Evolutionary conservation across 2,888 invertebrate species (phyloP), one percentile per base, ranked within the genome.

Genomic region (Blastobasis lacticolella): DNA sequence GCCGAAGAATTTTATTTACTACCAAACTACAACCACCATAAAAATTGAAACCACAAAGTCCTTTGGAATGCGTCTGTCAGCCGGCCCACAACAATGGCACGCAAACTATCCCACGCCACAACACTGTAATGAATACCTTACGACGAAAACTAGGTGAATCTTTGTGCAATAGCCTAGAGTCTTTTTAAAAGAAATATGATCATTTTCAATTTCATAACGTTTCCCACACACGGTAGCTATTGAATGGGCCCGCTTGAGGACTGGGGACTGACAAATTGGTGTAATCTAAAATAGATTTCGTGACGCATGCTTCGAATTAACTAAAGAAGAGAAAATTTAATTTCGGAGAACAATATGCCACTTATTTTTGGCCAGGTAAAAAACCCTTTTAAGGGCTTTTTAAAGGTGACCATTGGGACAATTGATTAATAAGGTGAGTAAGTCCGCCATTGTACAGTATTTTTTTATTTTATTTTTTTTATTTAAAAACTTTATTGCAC

Each of bases 141-240:
- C 81, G 73, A 79, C 86, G 81, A 86, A 86, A 88, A 88, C 86
- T 88, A 88, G 88, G 88, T 87, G 88, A 87, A 88, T 88, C 88
- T 82, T 86, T 87, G 86, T 87, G 87, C 87, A 88, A 88, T 76
- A 73, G 79, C 67, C 74, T 71, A 63, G 84, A 80, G 84, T 84
- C 80, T 86, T 85, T 23, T 85, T 86, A 82, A 83, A 87, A 87
- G 86, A 87, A 86, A 87, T 86, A 88, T 81, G 86, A 88, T 87
- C 82, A 82, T 88, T 86, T 86, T 83, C 83, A 86, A 87, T 88
- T 88, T 88, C 88, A 84, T 81, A 84, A 88, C 66, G 62, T 70
- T 88, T 88, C 88, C 87, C 88, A 88, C 87, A 85, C 76, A 69
- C 69, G 69, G 62, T 65, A 78, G 23, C 23, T 23, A 23, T 23